These are phyloP conservation scores for Eupithecia insigniata DNA, from an alignment of 2,888 invertebrate species.

Conservation along the genomic window DNA sequence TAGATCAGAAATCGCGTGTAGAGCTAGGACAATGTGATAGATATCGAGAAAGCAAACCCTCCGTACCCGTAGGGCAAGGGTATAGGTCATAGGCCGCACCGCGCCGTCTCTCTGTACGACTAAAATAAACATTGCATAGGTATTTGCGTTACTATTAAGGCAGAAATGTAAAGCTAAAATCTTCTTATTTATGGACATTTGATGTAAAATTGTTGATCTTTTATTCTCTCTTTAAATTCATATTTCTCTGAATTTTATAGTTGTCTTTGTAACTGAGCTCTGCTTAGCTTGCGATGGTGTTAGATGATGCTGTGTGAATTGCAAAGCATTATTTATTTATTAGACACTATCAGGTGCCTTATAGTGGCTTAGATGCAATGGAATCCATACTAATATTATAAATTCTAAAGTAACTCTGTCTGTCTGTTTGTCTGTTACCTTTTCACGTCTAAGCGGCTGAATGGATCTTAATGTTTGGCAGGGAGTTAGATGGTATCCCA, in stretches of 20 bases:
- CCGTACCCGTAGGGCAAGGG: slow-evolving; percentile 16
- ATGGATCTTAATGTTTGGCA: too few species aligned
- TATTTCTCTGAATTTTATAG: too few species aligned
- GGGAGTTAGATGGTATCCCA: too few species aligned
- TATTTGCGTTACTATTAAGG: not conserved
- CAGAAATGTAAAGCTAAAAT: not conserved
- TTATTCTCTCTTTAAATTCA: not conserved
- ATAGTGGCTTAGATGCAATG: not conserved
- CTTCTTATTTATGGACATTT: not conserved
- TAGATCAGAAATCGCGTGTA: not conserved
- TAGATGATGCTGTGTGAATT: not conserved
- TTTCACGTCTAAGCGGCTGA: too few species aligned
- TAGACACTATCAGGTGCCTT: not conserved
- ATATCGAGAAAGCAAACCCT: slow-evolving; percentile 25
- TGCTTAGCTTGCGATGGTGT: too few species aligned
- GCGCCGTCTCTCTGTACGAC: slow-evolving; percentile 4
- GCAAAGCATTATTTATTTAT: not conserved
- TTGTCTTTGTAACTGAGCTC: too few species aligned
- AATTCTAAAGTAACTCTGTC: too few species aligned
- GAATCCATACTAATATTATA: too few species aligned
- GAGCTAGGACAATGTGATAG: slow-evolving; percentile 20
- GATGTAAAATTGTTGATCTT: slow-evolving; percentile 3
- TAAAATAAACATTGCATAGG: not conserved
- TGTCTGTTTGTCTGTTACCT: too few species aligned
- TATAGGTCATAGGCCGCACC: slow-evolving; percentile 26